Base-by-base conservation (phyloP, 2,888 invertebrate genomes). In the Synanthedon andrenaeformis region DNA sequence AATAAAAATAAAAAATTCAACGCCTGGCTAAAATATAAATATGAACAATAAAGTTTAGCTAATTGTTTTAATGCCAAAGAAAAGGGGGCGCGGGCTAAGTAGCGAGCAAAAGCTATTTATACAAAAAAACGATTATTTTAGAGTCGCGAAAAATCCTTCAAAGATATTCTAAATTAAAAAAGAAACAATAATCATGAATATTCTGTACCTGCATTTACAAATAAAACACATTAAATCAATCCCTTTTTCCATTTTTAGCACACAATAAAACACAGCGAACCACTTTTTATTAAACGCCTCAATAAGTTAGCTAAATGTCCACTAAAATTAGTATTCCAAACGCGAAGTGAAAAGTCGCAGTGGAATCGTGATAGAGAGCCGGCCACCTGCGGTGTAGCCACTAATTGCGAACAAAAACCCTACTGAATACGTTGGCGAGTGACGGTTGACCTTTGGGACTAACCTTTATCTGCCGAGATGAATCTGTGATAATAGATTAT, bases 381-480 rank as follows among this genome's bases (percentile, higher is more conserved):
- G 42, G 49, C 52, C 52, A 54, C 51, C 41, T 50, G 50, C 52
- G 54, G 54, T 52, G 48, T 28, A 19, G 49, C 52, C 45, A 12
- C 52, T 52, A 54, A 54, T 54, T 54, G 54, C 17, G 50, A 14
- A 28, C 51, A 12, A 42, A 49, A 52, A 54, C 41, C 49, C 49
- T 13, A 52, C 17, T 51, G 50, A 54, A 49, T 54, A 51, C 48
- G 54, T 55, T 54, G 51, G 14, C 49, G 41, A 52, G 53, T 55
- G 53, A 48, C 54, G 51, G 52, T 52, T 57, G 56, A 55, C 57
- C 54, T 55, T 55, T 54, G 42, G 51, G 56, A 53, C 19, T 53
- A 53, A 48, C 56, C 53, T 57, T 54, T 57, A 55, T 55, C 49
- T 54, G 14, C 10, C 42, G 17, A 14, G 35, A 41, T 50, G 50